These are phyloP conservation scores for Paelopatides confundens DNA, from an alignment of 53 echinoderm and acorn worm genomes.

Conservation along the genomic window DNA sequence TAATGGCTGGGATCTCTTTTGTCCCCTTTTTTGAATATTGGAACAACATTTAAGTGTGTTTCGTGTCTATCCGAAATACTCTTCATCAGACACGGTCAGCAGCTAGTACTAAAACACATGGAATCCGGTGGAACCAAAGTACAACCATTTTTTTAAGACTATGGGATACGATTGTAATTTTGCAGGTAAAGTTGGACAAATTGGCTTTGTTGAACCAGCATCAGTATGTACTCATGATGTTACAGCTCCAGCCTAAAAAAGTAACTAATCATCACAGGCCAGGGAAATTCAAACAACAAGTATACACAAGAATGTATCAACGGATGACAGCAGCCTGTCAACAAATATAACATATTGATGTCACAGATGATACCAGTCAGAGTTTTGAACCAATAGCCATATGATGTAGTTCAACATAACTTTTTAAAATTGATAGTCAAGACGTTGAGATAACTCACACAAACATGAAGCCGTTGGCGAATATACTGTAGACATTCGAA, in stretches of 20 bases:
- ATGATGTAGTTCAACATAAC: neutral
- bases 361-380: constrained; percentile 12
- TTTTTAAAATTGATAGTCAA: neutral
- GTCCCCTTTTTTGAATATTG: too few relatives aligned
- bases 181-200: neutral
- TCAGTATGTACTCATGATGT: neutral
- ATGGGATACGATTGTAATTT: neutral
- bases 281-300: neutral
- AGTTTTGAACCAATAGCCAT: constrained; percentile 1
- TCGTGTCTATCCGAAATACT: constrained; percentile 40
- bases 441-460: neutral
- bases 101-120: neutral
- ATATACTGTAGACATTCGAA: neutral
- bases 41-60: too few relatives aligned
- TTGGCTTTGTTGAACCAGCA: constrained; percentile 2
- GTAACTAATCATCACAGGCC: constrained; percentile 26
- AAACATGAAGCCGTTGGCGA: neutral
- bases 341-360: neutral
- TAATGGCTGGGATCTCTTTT: too few relatives aligned
- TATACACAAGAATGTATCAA: neutral
- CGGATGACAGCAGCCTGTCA: neutral
- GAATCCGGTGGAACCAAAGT: neutral
- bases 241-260: neutral
- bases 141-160: neutral
- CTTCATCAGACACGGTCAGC: neutral